phyloP scores from a whole-genome alignment of 2,888 invertebrate genomes.

The Aricia artaxerxes region DNA sequence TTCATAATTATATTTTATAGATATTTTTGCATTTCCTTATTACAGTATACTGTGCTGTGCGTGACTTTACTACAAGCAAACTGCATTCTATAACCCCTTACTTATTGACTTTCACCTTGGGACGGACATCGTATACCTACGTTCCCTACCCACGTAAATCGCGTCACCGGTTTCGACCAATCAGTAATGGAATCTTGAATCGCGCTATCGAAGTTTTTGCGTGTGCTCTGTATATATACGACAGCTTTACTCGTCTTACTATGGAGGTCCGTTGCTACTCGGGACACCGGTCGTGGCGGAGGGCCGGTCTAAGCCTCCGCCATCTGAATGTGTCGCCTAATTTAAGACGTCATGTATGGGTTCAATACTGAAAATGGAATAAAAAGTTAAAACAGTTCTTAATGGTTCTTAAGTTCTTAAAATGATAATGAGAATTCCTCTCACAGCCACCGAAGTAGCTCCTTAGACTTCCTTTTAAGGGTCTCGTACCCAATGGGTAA shows the following conservation, averaged over 20 bases:
- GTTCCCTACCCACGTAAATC: slow-evolving; percentile 30
- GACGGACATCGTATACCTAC: slow-evolving; percentile 29
- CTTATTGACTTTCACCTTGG: slow-evolving; percentile 14
- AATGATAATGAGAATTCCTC: slow-evolving; percentile 52
- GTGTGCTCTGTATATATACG: slow-evolving; percentile 43
- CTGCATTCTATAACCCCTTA: neutral
- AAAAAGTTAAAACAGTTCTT: slow-evolving; percentile 47
- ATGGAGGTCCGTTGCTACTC: slow-evolving; percentile 59
- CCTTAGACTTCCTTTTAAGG: slow-evolving; percentile 53
- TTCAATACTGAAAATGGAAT: slow-evolving; percentile 51
- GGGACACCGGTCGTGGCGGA: slow-evolving; percentile 54
- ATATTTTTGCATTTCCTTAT: no score
- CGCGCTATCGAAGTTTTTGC: slow-evolving; percentile 58
- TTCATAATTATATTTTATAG: no score
- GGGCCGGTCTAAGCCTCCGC: slow-evolving; percentile 56
- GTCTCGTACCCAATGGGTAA: no score
- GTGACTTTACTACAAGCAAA: no score
- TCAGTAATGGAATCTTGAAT: slow-evolving; percentile 50
- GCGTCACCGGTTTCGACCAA: slow-evolving; percentile 46
- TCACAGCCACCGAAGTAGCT: slow-evolving; percentile 56
- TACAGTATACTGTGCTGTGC: no score
- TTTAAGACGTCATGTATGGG: slow-evolving; percentile 51
- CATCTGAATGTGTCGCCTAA: slow-evolving; percentile 55
- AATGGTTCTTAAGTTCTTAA: slow-evolving; percentile 42
- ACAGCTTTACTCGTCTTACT: rapidly evolving